Evolutionary conservation across 2,113 vertebrate genomes (phyloP).

Genomic region (Calyptommatus sinebrachiatus): DNA sequence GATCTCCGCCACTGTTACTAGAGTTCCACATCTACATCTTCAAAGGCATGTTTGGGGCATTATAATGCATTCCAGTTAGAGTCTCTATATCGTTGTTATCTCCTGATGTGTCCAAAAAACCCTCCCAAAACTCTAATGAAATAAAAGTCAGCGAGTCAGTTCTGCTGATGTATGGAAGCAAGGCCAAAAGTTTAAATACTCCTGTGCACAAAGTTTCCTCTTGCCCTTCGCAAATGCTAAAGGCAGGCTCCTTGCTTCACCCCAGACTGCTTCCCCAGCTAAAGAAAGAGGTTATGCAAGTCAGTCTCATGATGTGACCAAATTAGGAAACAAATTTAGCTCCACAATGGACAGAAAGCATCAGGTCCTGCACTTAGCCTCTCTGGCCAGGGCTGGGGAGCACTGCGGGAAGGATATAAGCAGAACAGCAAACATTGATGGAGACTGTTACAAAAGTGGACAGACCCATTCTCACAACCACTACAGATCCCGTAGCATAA

Average conservation of each 20-base stretch:
- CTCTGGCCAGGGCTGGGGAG: slow-evolving; percentile 42
- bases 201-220: slow-evolving; percentile 66
- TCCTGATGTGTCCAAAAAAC: slow-evolving; percentile 12
- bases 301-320: slow-evolving; percentile 69
- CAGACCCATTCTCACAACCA: not conserved
- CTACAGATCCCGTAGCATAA: not conserved
- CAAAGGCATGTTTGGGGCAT: not conserved
- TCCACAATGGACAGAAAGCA: slow-evolving; percentile 48
- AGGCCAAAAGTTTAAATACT: slow-evolving; percentile 55
- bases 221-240: slow-evolving; percentile 38
- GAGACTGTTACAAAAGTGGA: accelerated
- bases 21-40: not conserved
- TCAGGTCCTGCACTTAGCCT: slow-evolving; percentile 43
- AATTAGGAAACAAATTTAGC: slow-evolving; percentile 75
- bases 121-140: not conserved
- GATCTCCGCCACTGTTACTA: not conserved
- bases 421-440: not conserved
- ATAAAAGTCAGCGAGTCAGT: slow-evolving; percentile 39
- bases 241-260: slow-evolving; percentile 32
- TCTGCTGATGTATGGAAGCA: slow-evolving; percentile 66
- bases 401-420: not conserved
- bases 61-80: not conserved
- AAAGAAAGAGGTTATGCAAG: slow-evolving; percentile 59
- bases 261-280: not conserved
- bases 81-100: not conserved